Evolutionary conservation across 2,888 invertebrate species (phyloP).

Genomic region (Carabus problematicus): DNA sequence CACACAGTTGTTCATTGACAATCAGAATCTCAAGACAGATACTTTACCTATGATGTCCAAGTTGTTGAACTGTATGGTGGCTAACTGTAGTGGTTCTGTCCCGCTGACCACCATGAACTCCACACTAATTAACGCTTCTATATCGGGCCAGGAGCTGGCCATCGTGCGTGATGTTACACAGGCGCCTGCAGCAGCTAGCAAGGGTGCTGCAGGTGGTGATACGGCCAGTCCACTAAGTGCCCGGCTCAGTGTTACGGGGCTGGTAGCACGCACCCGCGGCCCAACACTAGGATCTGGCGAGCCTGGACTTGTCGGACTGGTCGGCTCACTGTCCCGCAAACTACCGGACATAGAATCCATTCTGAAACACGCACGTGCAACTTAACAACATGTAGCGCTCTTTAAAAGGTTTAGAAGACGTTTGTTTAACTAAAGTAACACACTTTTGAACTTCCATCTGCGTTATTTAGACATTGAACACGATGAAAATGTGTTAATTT

Average conservation of each 20-base stretch:
- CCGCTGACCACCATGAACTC: conserved; percentile 77
- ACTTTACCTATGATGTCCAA: conserved; percentile 86
- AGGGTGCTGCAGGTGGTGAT: conserved; percentile 51
- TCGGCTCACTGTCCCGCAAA: conserved; percentile 89
- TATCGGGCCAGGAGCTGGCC: neutral
- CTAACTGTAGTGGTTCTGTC: conserved; percentile 67
- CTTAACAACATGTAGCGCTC: no score
- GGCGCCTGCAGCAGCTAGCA: neutral
- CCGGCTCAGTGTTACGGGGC: conserved; percentile 65
- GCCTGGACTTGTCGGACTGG: conserved; percentile 85
- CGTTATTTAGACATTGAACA: no score
- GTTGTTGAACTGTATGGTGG: conserved; percentile 92
- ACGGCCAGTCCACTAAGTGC: conserved; percentile 60
- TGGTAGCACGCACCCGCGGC: conserved; percentile 56
- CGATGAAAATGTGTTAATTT: neutral
- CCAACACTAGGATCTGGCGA: conserved; percentile 77
- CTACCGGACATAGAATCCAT: conserved; percentile 96
- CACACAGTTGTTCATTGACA: no score
- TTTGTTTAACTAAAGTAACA: no score
- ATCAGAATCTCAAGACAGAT: neutral
- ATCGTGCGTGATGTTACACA: neutral
- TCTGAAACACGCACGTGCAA: conserved; percentile 52
- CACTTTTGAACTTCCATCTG: no score
- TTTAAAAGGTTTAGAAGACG: no score
- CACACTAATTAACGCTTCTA: conserved; percentile 77